phyloP scores from a whole-genome alignment of 2,797 vertebrate species.

The Prionace glauca region DNA sequence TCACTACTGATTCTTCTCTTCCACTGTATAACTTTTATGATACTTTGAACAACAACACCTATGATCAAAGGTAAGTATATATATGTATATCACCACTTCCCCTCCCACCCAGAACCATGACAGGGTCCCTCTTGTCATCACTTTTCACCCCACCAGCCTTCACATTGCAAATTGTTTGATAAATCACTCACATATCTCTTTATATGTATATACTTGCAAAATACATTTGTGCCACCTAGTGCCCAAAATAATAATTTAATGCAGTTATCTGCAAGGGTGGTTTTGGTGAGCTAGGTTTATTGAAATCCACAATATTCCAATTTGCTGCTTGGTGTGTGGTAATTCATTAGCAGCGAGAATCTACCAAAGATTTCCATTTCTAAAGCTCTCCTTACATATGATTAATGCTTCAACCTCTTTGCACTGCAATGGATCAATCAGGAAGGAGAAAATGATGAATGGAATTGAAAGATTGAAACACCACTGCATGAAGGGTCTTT shows the following conservation, averaged over 20 bases:
- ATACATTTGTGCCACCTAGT: slow-evolving; percentile 18
- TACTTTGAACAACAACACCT: not conserved
- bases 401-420: not conserved
- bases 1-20: not conserved
- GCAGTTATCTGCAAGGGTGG: not conserved
- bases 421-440: not conserved
- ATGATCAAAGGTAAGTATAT: not conserved
- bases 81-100: not conserved
- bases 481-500: not conserved
- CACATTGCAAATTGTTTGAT: not conserved
- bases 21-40: not conserved
- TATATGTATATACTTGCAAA: not conserved
- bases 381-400: not conserved
- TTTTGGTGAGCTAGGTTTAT: not conserved
- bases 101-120: too few species aligned
- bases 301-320: not conserved
- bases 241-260: not conserved
- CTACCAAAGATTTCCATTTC: not conserved
- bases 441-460: not conserved
- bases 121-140: too few species aligned
- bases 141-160: too few species aligned
- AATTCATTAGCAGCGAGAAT: not conserved
- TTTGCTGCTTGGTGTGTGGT: not conserved
- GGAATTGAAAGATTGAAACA: not conserved
- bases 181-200: not conserved